Base-by-base conservation (phyloP, 2,113 vertebrate species). In the Lucifuga dentata region DNA sequence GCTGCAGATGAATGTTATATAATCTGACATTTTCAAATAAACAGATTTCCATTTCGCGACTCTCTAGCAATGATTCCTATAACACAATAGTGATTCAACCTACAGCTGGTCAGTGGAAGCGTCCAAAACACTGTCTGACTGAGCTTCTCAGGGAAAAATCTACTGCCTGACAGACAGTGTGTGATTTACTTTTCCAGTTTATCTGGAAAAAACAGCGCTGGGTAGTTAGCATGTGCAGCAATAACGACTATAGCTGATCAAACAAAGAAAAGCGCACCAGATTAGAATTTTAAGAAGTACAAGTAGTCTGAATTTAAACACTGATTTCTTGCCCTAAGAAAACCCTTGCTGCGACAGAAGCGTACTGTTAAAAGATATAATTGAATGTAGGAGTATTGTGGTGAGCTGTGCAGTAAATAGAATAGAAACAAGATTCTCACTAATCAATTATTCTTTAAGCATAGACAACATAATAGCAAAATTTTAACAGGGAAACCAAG, bases 1-100 rank as follows among this genome's bases (percentile, higher is more conserved):
- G 68, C 26, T 20, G 26, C 50, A 57, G 59, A 52, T 52, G 55
- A 72, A 53, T 2, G 17, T 73, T 70, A 70, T 32, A 60, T 46
- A 60, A 80, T 67, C 17, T 55, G 74, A 83, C 80, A 64, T 81
- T 67, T 73, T 64, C 46, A 83, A 78, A 73, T 64, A 83, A 82
- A 80, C 68, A 81, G 63, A 51, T 60, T 50, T 43, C 52, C 53
- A 45, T 62, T 68, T 59, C 67, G 32, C 49, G 65, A 11, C 66
- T 68, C 69, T 62, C 74, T 33, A 16, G 66, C 46, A 5, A 60
- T 78, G 79, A 82, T 80, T 72, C 55, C 56, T 70, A 50, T 33
- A 83, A 73, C 82, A 85, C 74, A 35, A 68, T 51, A 29, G 50
- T 46, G 58, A 81, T 41, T 71, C 23, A 46, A 43, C 56, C 48